A percentile compares a stretch with the other conserved stretches of the same genome.
These are phyloP conservation scores for Callaeas wilsoni DNA, from an alignment of 2,113 vertebrate species.

Conservation along the genomic window DNA sequence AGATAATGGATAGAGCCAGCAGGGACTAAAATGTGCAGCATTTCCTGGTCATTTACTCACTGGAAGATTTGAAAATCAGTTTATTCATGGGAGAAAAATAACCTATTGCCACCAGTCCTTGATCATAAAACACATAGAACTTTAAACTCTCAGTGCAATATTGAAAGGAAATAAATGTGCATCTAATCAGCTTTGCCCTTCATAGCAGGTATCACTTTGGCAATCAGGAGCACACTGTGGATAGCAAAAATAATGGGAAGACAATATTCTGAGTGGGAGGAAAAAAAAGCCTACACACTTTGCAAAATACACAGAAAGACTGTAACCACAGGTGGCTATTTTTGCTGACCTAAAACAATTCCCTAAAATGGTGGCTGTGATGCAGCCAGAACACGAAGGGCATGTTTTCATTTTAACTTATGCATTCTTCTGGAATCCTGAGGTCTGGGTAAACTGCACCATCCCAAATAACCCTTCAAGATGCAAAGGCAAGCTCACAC, in stretches of 20 bases:
- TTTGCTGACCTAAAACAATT: conserved; percentile 60
- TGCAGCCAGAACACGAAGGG: conserved; percentile 7
- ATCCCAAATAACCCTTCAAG: conserved; percentile 27
- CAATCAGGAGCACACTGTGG: conserved; percentile 31
- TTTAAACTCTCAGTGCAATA: conserved; percentile 3
- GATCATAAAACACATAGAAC: conserved; percentile 16
- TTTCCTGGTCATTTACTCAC: conserved; percentile 54
- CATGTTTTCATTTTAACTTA: conserved; percentile 45
- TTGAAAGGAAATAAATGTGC: conserved; percentile 17
- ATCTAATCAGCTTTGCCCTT: conserved; percentile 29
- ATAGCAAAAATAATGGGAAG: conserved; percentile 32
- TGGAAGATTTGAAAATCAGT: conserved; percentile 37
- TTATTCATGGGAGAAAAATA: conserved; percentile 56
- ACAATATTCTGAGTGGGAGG: background rate
- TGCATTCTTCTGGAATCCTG: conserved; percentile 42
- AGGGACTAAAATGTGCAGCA: conserved; percentile 5
- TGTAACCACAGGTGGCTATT: conserved; percentile 53
- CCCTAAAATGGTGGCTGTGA: conserved; percentile 7
- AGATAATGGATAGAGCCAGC: conserved; percentile 36
- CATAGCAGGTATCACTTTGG: conserved; percentile 50
- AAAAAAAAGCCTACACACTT: background rate
- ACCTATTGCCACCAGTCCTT: conserved; percentile 6
- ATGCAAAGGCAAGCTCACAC: background rate
- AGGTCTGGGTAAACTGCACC: conserved; percentile 34
- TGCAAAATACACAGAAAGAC: background rate